Conservation (phyloP, 2,888 invertebrate genomes). For the Ormia ochracea region DNA sequence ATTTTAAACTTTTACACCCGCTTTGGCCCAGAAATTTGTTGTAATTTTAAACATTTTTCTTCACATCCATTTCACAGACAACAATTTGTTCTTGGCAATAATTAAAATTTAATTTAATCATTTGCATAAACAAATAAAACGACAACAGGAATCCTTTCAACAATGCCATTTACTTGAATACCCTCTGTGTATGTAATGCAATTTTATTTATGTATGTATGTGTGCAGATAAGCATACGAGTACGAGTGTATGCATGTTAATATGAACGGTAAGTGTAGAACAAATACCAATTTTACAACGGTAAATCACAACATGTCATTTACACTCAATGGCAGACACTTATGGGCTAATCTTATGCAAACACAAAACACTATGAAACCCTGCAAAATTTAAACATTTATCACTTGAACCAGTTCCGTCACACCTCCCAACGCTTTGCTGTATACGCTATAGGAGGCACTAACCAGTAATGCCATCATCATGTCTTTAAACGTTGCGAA, state of each 20-base stretch:
- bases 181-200: neutral
- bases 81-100: neutral
- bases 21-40: neutral
- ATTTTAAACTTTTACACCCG: neutral
- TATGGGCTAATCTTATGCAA: constrained; percentile 63
- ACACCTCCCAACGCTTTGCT: neutral
- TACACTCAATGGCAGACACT: constrained; percentile 62
- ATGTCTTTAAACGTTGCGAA: constrained; percentile 14
- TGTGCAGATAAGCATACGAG: neutral
- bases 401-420: constrained; percentile 24
- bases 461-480: constrained; percentile 16
- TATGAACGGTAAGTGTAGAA: constrained; percentile 41
- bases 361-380: constrained; percentile 51
- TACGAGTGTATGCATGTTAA: neutral
- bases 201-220: neutral
- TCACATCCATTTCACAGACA: neutral
- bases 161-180: constrained; percentile 38
- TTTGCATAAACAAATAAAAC: constrained; percentile 10
- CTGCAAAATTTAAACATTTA: constrained; percentile 51
- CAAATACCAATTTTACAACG: constrained; percentile 59
- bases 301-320: constrained; percentile 63
- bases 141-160: constrained; percentile 23
- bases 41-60: neutral
- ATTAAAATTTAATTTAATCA: constrained; percentile 24
- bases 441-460: neutral